phyloP scores from a whole-genome alignment of 2,888 invertebrate genomes.

The Microplitis deprimator region DNA sequence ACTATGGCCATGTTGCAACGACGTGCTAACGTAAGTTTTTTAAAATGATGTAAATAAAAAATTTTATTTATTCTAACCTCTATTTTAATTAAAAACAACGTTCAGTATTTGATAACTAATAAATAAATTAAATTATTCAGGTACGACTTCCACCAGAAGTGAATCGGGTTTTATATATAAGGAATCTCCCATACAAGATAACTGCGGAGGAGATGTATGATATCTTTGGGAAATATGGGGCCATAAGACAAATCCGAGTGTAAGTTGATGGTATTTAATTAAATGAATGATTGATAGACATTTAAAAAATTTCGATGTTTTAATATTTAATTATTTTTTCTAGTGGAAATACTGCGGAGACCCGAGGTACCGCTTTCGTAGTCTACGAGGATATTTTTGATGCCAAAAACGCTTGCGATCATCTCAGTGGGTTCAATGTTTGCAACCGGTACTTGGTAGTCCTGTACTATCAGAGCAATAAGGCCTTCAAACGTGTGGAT shows the following conservation, averaged over 20 bases:
- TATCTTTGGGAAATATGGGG: constrained; percentile 99
- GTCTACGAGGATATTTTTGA: constrained; percentile 99
- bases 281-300: too few relatives aligned
- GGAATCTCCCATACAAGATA: constrained; percentile 99
- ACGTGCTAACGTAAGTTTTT: constrained; percentile 80
- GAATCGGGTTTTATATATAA: constrained; percentile 94
- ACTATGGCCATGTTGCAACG: constrained; percentile 82
- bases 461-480: constrained; percentile 96
- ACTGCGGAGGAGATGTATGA: constrained; percentile 99
- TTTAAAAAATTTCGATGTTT: background rate
- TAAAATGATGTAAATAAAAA: constrained; percentile 15
- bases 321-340: constrained; percentile 60
- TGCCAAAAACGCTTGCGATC: constrained; percentile 99
- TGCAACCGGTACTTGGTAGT: constrained; percentile 99
- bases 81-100: background rate
- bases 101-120: background rate
- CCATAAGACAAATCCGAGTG: constrained; percentile 98
- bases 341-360: constrained; percentile 97
- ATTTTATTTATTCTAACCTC: constrained; percentile 37
- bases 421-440: constrained; percentile 98
- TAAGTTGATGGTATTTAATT: constrained; percentile 73
- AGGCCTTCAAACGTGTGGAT: constrained; percentile 96
- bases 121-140: constrained; percentile 71
- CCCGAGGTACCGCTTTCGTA: constrained; percentile 98
- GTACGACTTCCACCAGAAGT: constrained; percentile 98